Base-by-base conservation (phyloP, 2,888 invertebrate genomes). In the Schizotus pectinicornis region DNA sequence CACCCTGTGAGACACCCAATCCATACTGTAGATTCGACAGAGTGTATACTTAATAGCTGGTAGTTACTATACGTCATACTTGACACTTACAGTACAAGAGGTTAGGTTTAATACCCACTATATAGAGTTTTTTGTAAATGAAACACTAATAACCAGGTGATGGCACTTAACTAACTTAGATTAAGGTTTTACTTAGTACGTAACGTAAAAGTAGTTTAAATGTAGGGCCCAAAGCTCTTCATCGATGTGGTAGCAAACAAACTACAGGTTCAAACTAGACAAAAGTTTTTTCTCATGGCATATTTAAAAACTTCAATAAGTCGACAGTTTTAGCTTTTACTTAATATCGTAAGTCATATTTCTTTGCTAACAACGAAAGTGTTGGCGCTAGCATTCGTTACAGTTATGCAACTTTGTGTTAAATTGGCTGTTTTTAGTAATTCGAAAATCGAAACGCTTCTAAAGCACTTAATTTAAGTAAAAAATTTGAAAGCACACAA, bases 131-230 rank as follows among this genome's bases (percentile, higher is more conserved):
- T 74, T 77, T 77, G 78, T 79, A 78, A 75, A 79, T 75, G 77
- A 71, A 70, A 77, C 77, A 79, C 77, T 79, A 79, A 79, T 74
- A 70, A 68, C 61, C 66, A 70, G 79, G 79, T 79, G 79, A 79
- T 67, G 79, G 79, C 79, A 79, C 79, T 78, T 78, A 78, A 73
- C 77, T 77, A 79, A 78, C 77, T 65, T 75, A 76, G 77, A 64
- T 73, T 77, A 77, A 77, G 73, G 70, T 70, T 73, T 72, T 72
- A 72, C 68, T 72, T 77, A 76, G 75, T 72, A 75, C 67, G 69
- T 75, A 76, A 68, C 68, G 65, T 67, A 67, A 68, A 66, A 67
- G 61, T 72, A 67, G 70, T 59, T 71, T 72, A 70, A 68, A 69
- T 67, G 69, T 70, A 71, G 67, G 67, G 63, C 60, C 60, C 62